These are phyloP conservation scores for Gouania willdenowi DNA, from an alignment of 2,797 vertebrate genomes.

Conservation along the genomic window DNA sequence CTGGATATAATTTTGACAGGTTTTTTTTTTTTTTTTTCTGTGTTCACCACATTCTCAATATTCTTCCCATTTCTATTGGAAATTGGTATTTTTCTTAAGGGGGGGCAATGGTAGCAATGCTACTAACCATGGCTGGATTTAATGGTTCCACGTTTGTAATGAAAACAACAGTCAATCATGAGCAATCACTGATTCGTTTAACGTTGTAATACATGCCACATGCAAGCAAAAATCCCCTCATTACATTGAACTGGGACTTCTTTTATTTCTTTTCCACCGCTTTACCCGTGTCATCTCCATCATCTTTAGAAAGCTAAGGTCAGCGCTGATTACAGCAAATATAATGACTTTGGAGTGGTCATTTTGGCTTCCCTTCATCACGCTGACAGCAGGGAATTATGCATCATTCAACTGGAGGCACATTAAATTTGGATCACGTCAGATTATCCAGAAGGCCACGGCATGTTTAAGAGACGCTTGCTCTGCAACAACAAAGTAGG, in stretches of 20 bases:
- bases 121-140: too few species aligned
- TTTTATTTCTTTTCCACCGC: too few species aligned
- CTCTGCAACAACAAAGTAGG: constrained; percentile 9
- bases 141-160: too few species aligned
- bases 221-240: constrained; percentile 9
- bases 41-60: too few species aligned
- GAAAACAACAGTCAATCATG: constrained; percentile 16
- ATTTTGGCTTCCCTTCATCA: constrained; percentile 13
- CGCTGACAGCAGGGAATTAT: constrained; percentile 20
- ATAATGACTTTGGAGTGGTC: constrained; percentile 22
- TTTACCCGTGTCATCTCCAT: background rate
- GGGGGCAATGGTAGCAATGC: too few species aligned
- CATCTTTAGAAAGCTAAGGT: constrained; percentile 33
- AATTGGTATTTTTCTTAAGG: too few species aligned
- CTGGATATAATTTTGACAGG: constrained; percentile 51
- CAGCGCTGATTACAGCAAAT: constrained; percentile 34
- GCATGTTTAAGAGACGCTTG: constrained; percentile 4
- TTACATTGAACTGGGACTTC: constrained; percentile 1
- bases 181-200: constrained; percentile 13
- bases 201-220: constrained; percentile 14
- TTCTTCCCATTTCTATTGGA: constrained; percentile 24
- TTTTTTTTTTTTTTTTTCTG: too few species aligned
- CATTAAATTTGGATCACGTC: constrained; percentile 37
- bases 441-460: constrained; percentile 31
- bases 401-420: constrained; percentile 13